Base-by-base conservation (phyloP, 1,140 invertebrate species). In the Odontomachus brunneus region DNA sequence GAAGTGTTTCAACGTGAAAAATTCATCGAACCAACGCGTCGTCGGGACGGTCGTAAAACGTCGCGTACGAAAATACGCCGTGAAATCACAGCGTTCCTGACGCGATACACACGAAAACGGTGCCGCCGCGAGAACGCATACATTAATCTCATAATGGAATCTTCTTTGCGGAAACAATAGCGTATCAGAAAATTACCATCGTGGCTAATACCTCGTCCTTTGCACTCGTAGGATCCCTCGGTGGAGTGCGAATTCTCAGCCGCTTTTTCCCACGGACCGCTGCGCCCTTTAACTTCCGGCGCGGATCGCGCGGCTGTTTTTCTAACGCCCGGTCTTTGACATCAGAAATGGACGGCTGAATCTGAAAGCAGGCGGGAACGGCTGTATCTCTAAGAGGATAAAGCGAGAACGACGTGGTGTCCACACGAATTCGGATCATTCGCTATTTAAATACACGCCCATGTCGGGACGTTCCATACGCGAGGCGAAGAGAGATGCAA, bases 401-500 rank as follows among this genome's bases (percentile, higher is more conserved):
- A 82, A 69, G 49, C 51, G 38, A 44, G 38, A 44, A 44, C 38
- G 38, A 44, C 38, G 44, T 12, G n/a, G 82, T 73, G 24, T n/a
- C 49, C 9, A 11, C 38, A 22, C 69, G 19, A n/a, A 78, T 72
- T 49, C 76, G 48, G 26, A 73, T 86, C 65, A 57, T 17, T 75
- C 63, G 49, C 33, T 48, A 29, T 65, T 65, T 69, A 82, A 67
- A 71, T 22, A n/a, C 44, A 72, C 55, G 59, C 55, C 59, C 72
- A 49, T 19, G 24, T 26, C 15, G 19, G 7, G 29, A 9, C 33
- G 26, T 78, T 83, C 62, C 53, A 19, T 55, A 7, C 53, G n/a
- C 5, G n/a, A 19, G 17, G 19, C 63, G 11, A 82, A 66, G 65
- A 60, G 11, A 82, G 73, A 82, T 82, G 67, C 76, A 81, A 84